These are phyloP conservation scores for Coelopa frigida DNA, from an alignment of 1,140 invertebrate species.

Conservation along the genomic window DNA sequence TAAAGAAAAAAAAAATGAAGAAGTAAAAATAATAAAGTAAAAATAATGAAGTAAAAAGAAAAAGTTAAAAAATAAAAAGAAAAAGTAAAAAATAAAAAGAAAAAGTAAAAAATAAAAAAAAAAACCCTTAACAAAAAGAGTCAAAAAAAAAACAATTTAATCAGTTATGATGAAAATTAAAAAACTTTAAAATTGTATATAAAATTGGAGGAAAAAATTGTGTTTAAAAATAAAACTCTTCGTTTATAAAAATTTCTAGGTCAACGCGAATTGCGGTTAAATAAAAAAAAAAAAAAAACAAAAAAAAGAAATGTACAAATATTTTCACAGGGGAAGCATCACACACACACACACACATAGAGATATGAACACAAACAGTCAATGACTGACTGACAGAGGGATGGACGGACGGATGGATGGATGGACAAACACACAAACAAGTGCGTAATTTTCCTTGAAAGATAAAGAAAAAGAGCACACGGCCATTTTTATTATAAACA, in stretches of 20 bases:
- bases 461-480: conserved; percentile 12
- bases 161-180: background rate
- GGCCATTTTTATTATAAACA: conserved; percentile 8
- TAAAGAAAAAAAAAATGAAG: background rate
- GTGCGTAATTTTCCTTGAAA: conserved; percentile 11
- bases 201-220: background rate
- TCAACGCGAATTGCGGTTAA: too few relatives aligned
- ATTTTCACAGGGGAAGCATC: too few relatives aligned
- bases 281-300: background rate
- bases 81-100: background rate
- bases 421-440: too few relatives aligned
- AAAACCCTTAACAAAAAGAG: background rate
- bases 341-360: too few relatives aligned
- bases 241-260: too few relatives aligned
- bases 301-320: background rate
- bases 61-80: background rate
- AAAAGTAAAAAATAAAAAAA: background rate
- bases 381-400: too few relatives aligned
- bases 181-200: background rate
- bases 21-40: background rate
- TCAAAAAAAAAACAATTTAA: background rate
- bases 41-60: background rate
- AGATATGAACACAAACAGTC: too few relatives aligned
- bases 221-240: background rate
- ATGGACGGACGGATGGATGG: too few relatives aligned